These are phyloP conservation scores for Frankliniella intonsa DNA, from an alignment of 2,888 invertebrate genomes.

Conservation along the genomic window DNA sequence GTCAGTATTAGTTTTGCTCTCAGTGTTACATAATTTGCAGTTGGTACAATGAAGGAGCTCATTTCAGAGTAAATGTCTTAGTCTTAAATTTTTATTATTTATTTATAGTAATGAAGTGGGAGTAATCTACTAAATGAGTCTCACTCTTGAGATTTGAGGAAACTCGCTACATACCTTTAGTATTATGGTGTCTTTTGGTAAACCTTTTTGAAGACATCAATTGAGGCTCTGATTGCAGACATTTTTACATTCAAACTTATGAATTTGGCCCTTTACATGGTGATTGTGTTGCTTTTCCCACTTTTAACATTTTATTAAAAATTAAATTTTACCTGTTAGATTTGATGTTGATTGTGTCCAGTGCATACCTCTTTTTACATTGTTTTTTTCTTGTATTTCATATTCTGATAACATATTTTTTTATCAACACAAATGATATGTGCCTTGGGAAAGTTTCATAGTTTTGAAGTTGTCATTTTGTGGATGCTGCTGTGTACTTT, in stretches of 20 bases:
- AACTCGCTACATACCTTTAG: conserved; percentile 5
- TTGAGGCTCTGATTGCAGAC: neutral
- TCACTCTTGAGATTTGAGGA: neutral
- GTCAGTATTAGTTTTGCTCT: conserved; percentile 15
- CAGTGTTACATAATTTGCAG: neutral
- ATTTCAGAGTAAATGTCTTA: neutral
- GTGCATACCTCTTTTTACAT: neutral
- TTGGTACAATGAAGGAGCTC: neutral
- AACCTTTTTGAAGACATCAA: neutral
- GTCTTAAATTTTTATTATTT: neutral
- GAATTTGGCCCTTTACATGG: too few species aligned
- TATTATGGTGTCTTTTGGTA: neutral
- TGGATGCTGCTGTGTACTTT: neutral
- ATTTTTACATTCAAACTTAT: neutral
- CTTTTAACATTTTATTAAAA: neutral
- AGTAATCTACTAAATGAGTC: neutral
- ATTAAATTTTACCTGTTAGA: neutral
- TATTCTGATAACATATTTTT: neutral
- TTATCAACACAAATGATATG: neutral
- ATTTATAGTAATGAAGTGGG: neutral
- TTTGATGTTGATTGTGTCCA: neutral
- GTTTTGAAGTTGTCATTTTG: neutral
- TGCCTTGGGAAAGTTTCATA: neutral
- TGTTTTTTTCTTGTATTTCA: neutral
- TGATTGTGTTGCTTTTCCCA: neutral